Evolutionary conservation across 2,113 vertebrate genomes (phyloP).

Genomic region (Otolemur garnettii): DNA sequence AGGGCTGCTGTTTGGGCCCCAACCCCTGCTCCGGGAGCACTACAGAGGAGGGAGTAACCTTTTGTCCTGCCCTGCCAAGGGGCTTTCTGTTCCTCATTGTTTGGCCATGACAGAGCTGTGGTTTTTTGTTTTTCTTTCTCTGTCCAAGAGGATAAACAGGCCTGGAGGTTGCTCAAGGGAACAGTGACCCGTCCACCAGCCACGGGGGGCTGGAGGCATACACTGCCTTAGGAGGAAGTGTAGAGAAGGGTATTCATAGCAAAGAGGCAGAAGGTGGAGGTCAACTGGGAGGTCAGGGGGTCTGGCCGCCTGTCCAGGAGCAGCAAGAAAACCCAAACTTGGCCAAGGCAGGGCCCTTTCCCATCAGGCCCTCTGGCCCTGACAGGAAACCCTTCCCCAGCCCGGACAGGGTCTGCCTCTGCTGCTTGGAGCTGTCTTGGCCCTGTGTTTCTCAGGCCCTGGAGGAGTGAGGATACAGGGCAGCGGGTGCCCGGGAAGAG

Average conservation of each 20-base stretch:
- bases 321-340: not conserved
- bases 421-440: accelerated
- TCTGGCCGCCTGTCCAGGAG: not conserved
- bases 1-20: not conserved
- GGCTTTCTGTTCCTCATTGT: constrained; percentile 83
- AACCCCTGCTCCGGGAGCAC: constrained; percentile 10
- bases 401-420: not conserved
- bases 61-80: constrained; percentile 46
- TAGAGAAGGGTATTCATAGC: not conserved
- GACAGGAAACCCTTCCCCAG: constrained; percentile 42
- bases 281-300: not conserved
- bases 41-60: constrained; percentile 49
- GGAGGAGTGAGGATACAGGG: not conserved
- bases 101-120: constrained; percentile 54
- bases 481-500: not conserved
- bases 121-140: not conserved
- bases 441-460: not conserved
- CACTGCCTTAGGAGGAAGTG: not conserved
- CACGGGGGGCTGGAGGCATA: not conserved
- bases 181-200: not conserved
- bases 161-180: not conserved
- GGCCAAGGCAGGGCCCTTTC: constrained; percentile 50
- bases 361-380: constrained; percentile 54
- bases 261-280: not conserved
- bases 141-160: constrained; percentile 69